Evolutionary conservation across 2,113 vertebrate genomes (phyloP), one percentile per base, ranked within the genome.

Genomic region (Pao palembangensis): DNA sequence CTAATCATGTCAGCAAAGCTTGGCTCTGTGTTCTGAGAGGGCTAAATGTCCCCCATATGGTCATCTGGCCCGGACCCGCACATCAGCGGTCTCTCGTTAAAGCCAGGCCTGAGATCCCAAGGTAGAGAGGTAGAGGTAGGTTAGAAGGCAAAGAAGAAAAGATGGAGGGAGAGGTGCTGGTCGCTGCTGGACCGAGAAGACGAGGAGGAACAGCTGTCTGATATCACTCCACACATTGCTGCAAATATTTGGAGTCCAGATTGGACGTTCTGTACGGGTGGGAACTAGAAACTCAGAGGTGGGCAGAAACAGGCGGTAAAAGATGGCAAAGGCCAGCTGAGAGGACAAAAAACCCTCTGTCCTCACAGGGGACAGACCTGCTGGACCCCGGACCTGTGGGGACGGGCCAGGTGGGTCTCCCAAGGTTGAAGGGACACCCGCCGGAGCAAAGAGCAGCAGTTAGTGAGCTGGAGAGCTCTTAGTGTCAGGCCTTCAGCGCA

Each of bases 11-110:
- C 93, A 95, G 93, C 89, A 90, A 95, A 90, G 92, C 91, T 94
- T 96, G 94, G 94, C 92, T 77, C 90, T 85, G 83, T 91, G 93
- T 94, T 96, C 94, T 93, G 93, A 94, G 91, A 89, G 93, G 93
- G 92, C 96, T 95, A 94, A 97, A 97, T 94, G 92, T 91, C 91
- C 91, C 91, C 94, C 95, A 96, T 98, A 97, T 97, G 95, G 93
- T 94, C 91, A 88, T 88, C 93, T 94, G 93, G 93, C 93, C 90
- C 91, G 89, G 92, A 92, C 93, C 93, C 88, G 90, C 91, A 94
- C 93, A 93, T 94, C 92, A 80, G 65, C 70, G 71, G 70, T 58
- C 76, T 76, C 50, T 82, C 80, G 82, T 86, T 88, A 95, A 94
- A 96, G 94, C 91, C 93, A 90, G 88, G 69, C 71, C 78, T 73